Evolutionary conservation across 1,140 invertebrate species (phyloP).

Genomic region (Aphelinus atriplicis): DNA sequence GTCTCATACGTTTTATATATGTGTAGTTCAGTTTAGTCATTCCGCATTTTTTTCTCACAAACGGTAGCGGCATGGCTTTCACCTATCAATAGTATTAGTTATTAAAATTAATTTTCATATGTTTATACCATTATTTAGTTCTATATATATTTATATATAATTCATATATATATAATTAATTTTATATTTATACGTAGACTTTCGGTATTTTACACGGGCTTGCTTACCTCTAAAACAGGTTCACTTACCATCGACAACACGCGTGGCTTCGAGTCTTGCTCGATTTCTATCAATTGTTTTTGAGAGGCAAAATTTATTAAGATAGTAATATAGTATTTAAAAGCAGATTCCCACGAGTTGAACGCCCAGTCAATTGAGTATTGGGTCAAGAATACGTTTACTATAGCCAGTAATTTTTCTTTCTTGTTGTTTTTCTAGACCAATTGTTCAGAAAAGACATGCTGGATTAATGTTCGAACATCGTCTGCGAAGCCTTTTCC

Average conservation of each 20-base stretch:
- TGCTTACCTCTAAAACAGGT: constrained; percentile 32
- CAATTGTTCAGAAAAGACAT: constrained; percentile 11
- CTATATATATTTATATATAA: constrained; percentile 15
- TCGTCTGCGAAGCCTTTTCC: constrained; percentile 15
- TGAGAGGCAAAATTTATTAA: no score
- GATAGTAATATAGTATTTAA: neutral
- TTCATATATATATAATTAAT: constrained; percentile 37
- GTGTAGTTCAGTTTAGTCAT: constrained; percentile 22
- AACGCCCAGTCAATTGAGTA: neutral
- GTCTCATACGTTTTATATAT: constrained; percentile 7
- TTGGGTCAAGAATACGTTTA: neutral
- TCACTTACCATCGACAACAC: constrained; percentile 33
- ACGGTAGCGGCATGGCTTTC: constrained; percentile 19
- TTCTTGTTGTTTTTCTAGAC: neutral
- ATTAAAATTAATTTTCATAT: constrained; percentile 33
- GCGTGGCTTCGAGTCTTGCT: constrained; percentile 30
- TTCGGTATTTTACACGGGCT: constrained; percentile 48
- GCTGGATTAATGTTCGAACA: neutral
- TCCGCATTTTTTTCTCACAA: constrained; percentile 37
- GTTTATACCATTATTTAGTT: neutral
- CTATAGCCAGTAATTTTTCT: no score
- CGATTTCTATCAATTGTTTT: neutral
- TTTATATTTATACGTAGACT: constrained; percentile 45
- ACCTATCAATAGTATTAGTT: constrained; percentile 30
- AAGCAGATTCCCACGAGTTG: neutral